Percentiles rank a stretch among this genome's conserved stretches.
Evolutionary conservation across 1,140 invertebrate genomes (phyloP).

Genomic region (Philopotamus ludificatus): DNA sequence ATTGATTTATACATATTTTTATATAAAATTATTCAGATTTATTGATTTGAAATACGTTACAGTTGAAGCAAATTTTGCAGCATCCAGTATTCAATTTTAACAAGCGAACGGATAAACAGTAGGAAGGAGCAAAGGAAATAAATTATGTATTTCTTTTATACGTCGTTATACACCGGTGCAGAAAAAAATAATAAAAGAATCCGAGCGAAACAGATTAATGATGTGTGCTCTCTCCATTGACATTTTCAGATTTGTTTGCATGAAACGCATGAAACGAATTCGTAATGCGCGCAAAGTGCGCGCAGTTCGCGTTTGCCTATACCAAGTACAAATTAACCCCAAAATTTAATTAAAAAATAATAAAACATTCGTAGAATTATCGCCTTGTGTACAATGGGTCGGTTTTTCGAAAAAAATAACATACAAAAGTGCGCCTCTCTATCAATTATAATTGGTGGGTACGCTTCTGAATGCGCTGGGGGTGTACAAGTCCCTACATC

Average conservation of each 20-base stretch:
- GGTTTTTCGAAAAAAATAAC: too few species aligned
- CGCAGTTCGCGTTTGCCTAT: too few species aligned
- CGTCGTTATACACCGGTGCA: slow-evolving; percentile 19
- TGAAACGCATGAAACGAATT: too few species aligned
- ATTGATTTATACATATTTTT: too few species aligned
- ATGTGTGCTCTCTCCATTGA: slow-evolving; percentile 34
- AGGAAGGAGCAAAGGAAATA: slow-evolving; percentile 27
- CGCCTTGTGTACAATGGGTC: too few species aligned
- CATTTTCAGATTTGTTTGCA: too few species aligned
- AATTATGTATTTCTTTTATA: slow-evolving; percentile 33
- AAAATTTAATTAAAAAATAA: too few species aligned
- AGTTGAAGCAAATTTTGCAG: background rate
- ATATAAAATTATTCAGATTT: too few species aligned
- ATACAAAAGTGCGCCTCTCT: background rate
- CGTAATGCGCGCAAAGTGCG: too few species aligned
- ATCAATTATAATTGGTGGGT: background rate
- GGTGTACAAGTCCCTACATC: slow-evolving; percentile 1
- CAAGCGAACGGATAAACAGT: slow-evolving; percentile 16
- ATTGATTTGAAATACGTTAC: background rate
- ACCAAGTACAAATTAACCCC: too few species aligned
- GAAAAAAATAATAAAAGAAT: slow-evolving; percentile 25
- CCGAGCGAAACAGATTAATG: slow-evolving; percentile 38
- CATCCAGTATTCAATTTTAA: slow-evolving; percentile 14
- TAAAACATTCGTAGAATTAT: too few species aligned
- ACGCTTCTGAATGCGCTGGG: background rate